These are phyloP conservation scores for Hybognathus amarus DNA, from an alignment of 2,797 vertebrate genomes.

Conservation along the genomic window DNA sequence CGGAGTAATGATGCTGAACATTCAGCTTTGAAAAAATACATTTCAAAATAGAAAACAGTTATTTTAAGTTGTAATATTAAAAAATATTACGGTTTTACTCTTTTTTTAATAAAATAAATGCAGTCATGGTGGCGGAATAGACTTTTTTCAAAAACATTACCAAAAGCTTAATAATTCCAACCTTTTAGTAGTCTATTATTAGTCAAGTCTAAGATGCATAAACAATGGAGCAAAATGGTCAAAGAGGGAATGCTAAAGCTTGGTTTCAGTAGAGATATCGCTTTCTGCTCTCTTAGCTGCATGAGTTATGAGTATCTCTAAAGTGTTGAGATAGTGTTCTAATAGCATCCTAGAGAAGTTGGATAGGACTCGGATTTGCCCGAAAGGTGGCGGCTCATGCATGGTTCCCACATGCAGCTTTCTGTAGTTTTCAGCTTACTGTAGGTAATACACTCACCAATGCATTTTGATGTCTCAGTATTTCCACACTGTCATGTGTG, in stretches of 20 bases:
- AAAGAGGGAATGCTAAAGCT: constrained; percentile 1
- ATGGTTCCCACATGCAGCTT: constrained; percentile 29
- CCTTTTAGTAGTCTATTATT: not conserved
- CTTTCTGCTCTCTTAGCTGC: constrained; percentile 11
- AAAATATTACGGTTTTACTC: not conserved
- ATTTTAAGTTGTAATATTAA: not conserved
- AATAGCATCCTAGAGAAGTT: constrained; percentile 10
- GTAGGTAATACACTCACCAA: not conserved
- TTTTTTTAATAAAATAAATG: constrained; percentile 5
- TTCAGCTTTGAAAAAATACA: not conserved
- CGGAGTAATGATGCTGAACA: not conserved
- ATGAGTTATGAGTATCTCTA: not conserved
- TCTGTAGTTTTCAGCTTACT: not conserved
- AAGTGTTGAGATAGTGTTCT: not conserved
- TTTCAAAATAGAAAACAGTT: not conserved
- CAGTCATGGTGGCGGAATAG: not conserved
- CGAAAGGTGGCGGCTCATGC: constrained; percentile 19
- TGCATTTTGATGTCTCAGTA: constrained; percentile 6
- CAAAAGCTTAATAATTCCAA: not conserved
- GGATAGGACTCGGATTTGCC: not conserved
- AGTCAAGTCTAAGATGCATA: constrained; percentile 7
- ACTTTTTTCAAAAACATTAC: not conserved
- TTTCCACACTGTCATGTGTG: constrained; percentile 24
- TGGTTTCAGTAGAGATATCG: not conserved
- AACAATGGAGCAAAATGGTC: not conserved